These are phyloP conservation scores for Megastigmus dorsalis DNA, from an alignment of 2,888 invertebrate genomes.

Conservation along the genomic window DNA sequence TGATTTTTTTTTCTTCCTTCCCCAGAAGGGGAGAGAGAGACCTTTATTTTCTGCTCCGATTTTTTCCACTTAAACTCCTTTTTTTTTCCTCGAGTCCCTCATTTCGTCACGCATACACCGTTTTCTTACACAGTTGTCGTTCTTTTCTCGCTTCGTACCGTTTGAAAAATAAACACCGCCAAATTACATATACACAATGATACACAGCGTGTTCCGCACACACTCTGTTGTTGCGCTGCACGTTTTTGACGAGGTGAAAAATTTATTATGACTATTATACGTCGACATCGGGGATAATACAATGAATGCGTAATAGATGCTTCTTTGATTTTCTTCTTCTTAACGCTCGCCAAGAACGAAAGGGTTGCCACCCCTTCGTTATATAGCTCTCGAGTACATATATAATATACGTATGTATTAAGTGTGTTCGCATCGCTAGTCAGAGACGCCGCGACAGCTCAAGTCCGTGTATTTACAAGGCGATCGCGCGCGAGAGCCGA, in stretches of 20 bases:
- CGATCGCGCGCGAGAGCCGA: neutral
- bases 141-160: too few species aligned
- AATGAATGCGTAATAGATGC: neutral
- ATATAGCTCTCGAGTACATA: neutral
- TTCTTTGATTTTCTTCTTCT: too few species aligned
- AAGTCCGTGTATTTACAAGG: slow-evolving; percentile 38
- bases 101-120: too few species aligned
- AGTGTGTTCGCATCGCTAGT: neutral
- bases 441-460: slow-evolving; percentile 12
- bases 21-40: too few species aligned
- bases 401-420: slow-evolving; percentile 16
- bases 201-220: neutral
- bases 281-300: slow-evolving; percentile 13
- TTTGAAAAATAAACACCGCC: slow-evolving; percentile 44
- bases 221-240: neutral
- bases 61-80: neutral
- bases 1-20: neutral
- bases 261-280: neutral
- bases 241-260: neutral
- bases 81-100: neutral
- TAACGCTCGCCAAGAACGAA: too few species aligned
- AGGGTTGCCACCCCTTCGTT: too few species aligned
- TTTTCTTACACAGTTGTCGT: too few species aligned
- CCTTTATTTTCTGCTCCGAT: neutral
- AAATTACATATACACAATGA: slow-evolving; percentile 30